A percentile compares a stretch with the other conserved stretches of the same genome.
Evolutionary conservation across 2,888 invertebrate species (phyloP).

Genomic region (Heliconius aoede): DNA sequence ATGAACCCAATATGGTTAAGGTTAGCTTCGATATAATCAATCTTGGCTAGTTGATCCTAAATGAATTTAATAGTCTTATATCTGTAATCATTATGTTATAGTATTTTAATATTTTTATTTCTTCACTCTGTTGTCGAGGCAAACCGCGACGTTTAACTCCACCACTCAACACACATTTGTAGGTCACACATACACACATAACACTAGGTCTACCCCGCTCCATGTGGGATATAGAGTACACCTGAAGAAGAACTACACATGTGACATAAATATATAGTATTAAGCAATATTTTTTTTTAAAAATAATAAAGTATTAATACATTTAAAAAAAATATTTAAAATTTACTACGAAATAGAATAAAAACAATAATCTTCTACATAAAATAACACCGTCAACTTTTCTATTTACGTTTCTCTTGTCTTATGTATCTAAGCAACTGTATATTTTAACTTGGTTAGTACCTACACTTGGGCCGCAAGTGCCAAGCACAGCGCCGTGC

Average conservation of each 20-base stretch:
- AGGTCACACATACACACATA: too few relatives aligned
- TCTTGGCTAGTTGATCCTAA: constrained; percentile 37
- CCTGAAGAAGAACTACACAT: too few relatives aligned
- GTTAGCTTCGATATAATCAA: constrained; percentile 42
- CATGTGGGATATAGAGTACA: too few relatives aligned
- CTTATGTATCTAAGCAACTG: not conserved
- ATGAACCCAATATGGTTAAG: constrained; percentile 39
- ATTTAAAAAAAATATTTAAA: not conserved
- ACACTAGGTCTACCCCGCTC: too few relatives aligned
- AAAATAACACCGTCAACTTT: not conserved
- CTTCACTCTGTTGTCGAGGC: too few relatives aligned
- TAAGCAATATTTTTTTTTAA: not conserved
- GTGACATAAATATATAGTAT: not conserved
- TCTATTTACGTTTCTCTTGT: not conserved
- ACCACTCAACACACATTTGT: too few relatives aligned
- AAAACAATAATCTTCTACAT: not conserved
- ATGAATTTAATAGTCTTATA: constrained; percentile 23
- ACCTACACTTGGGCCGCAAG: not conserved
- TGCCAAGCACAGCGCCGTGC: too few relatives aligned
- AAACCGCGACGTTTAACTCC: too few relatives aligned
- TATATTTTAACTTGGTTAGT: not conserved
- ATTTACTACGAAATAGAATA: not conserved
- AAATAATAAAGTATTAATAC: not conserved
- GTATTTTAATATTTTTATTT: too few relatives aligned
- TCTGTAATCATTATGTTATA: not conserved